Conservation (phyloP, 1,140 invertebrate species). For the Monomorium pharaonis region DNA sequence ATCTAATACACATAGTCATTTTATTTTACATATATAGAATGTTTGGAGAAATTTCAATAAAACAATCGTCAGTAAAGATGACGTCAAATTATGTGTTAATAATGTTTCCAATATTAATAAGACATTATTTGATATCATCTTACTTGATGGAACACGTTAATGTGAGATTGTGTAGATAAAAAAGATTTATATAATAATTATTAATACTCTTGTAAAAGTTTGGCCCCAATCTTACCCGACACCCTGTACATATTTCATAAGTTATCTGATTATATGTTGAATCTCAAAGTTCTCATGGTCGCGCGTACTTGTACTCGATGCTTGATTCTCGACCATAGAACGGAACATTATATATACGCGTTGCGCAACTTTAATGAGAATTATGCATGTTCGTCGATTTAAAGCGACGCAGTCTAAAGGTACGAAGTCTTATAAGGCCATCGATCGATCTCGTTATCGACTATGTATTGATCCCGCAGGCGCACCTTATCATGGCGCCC, state of each 20-base stretch:
- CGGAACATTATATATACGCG: background rate
- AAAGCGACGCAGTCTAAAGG: background rate
- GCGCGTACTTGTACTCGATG: background rate
- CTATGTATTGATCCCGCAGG: constrained; percentile 5
- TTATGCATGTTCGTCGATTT: constrained; percentile 7
- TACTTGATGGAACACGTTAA: too few species aligned
- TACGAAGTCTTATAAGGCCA: background rate
- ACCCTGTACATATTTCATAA: background rate
- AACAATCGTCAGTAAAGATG: too few species aligned
- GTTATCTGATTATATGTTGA: background rate
- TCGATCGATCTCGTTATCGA: constrained; percentile 28
- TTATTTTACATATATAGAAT: too few species aligned
- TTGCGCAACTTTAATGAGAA: background rate
- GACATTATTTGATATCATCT: too few species aligned
- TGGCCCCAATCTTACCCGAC: too few species aligned
- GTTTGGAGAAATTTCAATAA: too few species aligned
- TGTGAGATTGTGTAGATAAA: too few species aligned
- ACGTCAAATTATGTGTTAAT: too few species aligned
- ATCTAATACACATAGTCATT: too few species aligned
- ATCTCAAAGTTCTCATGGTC: background rate
- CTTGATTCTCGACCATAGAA: background rate
- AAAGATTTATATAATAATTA: background rate
- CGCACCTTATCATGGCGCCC: background rate
- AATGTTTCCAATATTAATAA: too few species aligned
- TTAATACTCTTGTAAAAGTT: too few species aligned